Percentiles rank a stretch among this genome's conserved stretches.
Conservation (phyloP, 2,888 invertebrate species). For the Phymatocera aterrima region DNA sequence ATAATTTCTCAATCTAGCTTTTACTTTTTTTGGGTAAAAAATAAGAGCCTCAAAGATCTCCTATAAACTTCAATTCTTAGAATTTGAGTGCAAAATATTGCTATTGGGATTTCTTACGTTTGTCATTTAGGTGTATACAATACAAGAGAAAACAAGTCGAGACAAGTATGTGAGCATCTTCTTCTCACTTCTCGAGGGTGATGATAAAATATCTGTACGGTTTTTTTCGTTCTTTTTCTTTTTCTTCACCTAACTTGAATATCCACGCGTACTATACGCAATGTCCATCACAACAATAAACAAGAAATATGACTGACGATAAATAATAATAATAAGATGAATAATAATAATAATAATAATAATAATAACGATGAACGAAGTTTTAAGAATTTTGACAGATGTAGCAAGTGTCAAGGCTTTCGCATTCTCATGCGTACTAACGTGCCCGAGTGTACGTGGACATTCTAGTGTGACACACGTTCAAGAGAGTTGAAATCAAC, state of each 20-base stretch:
- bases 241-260: no score
- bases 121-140: background rate
- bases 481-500: slow-evolving; percentile 43
- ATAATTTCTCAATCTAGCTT: background rate
- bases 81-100: background rate
- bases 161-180: background rate
- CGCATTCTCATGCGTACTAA: slow-evolving; percentile 42
- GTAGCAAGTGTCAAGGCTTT: slow-evolving; percentile 46
- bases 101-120: background rate
- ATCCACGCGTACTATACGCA: background rate
- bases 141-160: background rate
- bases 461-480: slow-evolving; percentile 40
- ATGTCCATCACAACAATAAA: background rate
- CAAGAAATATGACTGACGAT: background rate
- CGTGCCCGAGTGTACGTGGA: slow-evolving; percentile 23
- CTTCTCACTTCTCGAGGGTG: background rate
- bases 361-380: background rate
- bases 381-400: slow-evolving; percentile 36
- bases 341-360: background rate
- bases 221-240: no score
- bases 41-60: background rate
- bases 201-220: background rate
- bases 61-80: background rate
- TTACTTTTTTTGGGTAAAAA: background rate
- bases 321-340: slow-evolving; percentile 11